A percentile compares a stretch with the other conserved stretches of the same genome.
These are phyloP conservation scores for Rhorus exstirpatorius DNA, from an alignment of 2,888 invertebrate species.

Conservation along the genomic window DNA sequence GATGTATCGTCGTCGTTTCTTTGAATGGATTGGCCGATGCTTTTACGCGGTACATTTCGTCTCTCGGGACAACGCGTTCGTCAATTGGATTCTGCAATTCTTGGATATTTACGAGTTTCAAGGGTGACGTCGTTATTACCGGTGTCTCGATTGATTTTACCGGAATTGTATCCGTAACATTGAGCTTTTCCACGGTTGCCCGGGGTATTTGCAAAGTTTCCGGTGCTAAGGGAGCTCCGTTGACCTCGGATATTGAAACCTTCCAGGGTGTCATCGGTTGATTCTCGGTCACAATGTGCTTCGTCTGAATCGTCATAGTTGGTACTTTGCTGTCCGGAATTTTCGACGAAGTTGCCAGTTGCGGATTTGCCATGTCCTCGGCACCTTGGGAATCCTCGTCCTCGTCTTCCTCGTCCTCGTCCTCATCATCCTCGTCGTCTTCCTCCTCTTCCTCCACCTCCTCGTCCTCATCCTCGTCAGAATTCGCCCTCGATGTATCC, in stretches of 20 bases:
- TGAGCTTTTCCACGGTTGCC: slow-evolving; percentile 33
- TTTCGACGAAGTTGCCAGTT: slow-evolving; percentile 42
- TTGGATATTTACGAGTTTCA: slow-evolving; percentile 79
- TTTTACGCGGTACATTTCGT: slow-evolving; percentile 47
- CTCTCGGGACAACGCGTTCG: slow-evolving; percentile 64
- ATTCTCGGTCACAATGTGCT: slow-evolving; percentile 33
- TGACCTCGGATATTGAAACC: slow-evolving; percentile 50
- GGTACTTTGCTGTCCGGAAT: slow-evolving; percentile 43
- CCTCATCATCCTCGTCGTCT: slow-evolving; percentile 58
- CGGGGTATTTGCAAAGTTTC: background rate
- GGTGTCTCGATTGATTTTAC: slow-evolving; percentile 82
- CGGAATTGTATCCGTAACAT: slow-evolving; percentile 55
- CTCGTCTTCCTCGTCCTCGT: slow-evolving; percentile 69
- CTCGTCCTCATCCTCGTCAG: slow-evolving; percentile 71
- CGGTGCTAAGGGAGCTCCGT: background rate
- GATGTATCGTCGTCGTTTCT: slow-evolving; percentile 60
- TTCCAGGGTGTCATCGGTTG: slow-evolving; percentile 55
- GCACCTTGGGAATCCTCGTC: slow-evolving; percentile 74
- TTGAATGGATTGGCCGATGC: too few relatives aligned
- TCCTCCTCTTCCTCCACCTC: slow-evolving; percentile 64
- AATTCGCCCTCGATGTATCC: slow-evolving; percentile 68
- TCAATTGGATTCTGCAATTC: slow-evolving; percentile 78
- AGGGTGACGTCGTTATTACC: slow-evolving; percentile 82
- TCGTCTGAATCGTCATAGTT: slow-evolving; percentile 36
- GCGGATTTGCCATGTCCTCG: slow-evolving; percentile 55